Evolutionary conservation across 2,888 invertebrate species (phyloP), one percentile per base, ranked within the genome.

Genomic region (Nomada goodeniana): DNA sequence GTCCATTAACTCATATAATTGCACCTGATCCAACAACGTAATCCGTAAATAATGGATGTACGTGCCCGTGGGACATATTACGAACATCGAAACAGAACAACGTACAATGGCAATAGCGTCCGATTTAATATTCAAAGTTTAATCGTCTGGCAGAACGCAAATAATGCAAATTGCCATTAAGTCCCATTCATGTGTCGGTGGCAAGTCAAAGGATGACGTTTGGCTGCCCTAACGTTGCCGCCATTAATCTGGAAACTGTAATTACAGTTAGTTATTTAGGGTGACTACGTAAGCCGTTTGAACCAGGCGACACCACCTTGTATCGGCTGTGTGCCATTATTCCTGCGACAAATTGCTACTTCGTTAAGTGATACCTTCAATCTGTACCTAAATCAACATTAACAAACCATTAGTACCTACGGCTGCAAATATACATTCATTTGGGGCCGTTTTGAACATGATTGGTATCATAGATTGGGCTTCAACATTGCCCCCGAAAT

Each of bases 161-260:
- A 65, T 80, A 77, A 80, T 78, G 72, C 47, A 73, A 81, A 81
- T 79, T 69, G 59, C 13, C 53, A 53, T 59, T 73, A 53, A 67
- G 42, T 52, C 52, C 52, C 63, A 69, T 64, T 59, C 68, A 72
- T 20, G 69, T 23, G 59, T 42, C 59, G 20, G 68, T 23, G 57
- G 53, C 53, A n/a, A 59, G 63, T 73, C 80, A 69, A 69, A 79
- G 80, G 64, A 26, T 69, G 79, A 81, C 79, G 73, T 69, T 73
- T 73, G 53, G 42, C 67, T 68, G 20, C 20, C 52, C 47, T 23
- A 73, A 57, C 44, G 71, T 61, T 63, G n/a, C 73, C 53, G 5
- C 72, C 68, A 79, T 79, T 81, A 81, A 81, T 81, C 79, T 73
- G 50, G 59, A 73, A 64, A 53, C 73, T 69, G 73, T 81, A 79